Conservation (phyloP, 2,888 invertebrate genomes). For the Eumacrocentrus americanus region DNA sequence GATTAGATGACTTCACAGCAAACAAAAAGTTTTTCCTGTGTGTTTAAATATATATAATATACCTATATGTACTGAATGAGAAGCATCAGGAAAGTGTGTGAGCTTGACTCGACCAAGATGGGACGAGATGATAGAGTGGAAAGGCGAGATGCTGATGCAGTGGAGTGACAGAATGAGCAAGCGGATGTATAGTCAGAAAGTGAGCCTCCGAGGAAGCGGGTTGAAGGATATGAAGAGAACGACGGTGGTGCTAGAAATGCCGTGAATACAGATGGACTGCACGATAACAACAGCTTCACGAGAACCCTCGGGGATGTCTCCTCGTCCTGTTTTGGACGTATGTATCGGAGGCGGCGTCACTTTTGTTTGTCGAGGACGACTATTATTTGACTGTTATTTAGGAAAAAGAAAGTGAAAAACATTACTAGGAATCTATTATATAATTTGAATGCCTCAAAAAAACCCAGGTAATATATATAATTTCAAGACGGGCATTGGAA, state of each 20-base stretch:
- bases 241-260: constrained; percentile 44
- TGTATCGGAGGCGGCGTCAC: constrained; percentile 32
- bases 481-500: too few relatives aligned
- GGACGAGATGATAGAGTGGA: constrained; percentile 47
- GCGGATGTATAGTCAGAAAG: constrained; percentile 37
- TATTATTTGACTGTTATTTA: constrained; percentile 22
- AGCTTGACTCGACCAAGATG: constrained; percentile 38
- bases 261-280: constrained; percentile 58
- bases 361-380: constrained; percentile 40
- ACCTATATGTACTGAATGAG: too few relatives aligned
- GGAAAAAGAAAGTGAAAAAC: not conserved
- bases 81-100: not conserved
- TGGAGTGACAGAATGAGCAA: constrained; percentile 50
- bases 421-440: too few relatives aligned
- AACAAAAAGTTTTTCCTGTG: not conserved
- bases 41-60: not conserved
- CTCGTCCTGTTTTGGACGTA: constrained; percentile 32
- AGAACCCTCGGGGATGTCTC: constrained; percentile 40
- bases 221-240: constrained; percentile 28
- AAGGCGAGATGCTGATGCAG: constrained; percentile 50
- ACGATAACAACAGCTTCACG: constrained; percentile 45
- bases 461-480: too few relatives aligned
- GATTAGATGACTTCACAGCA: not conserved
- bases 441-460: too few relatives aligned
- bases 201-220: constrained; percentile 35